Evolutionary conservation across 2,797 vertebrate species (phyloP), one percentile per base, ranked within the genome.

Genomic region (Gallinago stenura): DNA sequence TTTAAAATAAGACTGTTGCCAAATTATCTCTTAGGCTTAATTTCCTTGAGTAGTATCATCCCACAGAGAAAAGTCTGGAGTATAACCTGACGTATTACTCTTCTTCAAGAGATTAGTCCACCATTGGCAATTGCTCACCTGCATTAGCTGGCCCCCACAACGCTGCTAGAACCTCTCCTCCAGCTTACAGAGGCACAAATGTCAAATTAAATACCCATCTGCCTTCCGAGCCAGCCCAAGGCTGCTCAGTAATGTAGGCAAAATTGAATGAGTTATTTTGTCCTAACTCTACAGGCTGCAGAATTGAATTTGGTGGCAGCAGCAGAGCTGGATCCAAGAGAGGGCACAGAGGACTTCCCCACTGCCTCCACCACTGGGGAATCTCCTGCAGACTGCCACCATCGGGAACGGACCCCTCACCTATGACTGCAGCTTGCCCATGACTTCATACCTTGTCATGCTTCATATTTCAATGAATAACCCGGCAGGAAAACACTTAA

Each of bases 1-100:
- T 93, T 97, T 95, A 97, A 96, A 93, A 92, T 92, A 96, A 96
- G 95, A 53, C 43, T 60, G 80, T 70, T 95, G 76, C 85, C 85
- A 77, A 92, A 87, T 94, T 94, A 92, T 95, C 90, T 95, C 90
- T 85, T 41, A 89, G 88, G 91, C 72, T 92, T 96, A 87, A 95
- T 95, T 95, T 96, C 69, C 83, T 93, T 89, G 78, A 94, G 92
- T 83, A 65, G 60, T 94, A 95, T 95, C 95, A 92, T 75, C 81
- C 88, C 93, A 80, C 65, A 77, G 95, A 95, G 89, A 90, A 75
- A 87, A 89, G 43, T 19, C 56, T 90, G 81, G 48, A 89, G 62
- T 64, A 80, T 48, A 87, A 95, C 70, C 86, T 83, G 75, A 87
- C 89, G 75, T 15, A 77, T 93, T 84, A 61, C 72, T 83, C 64